These are phyloP conservation scores for Caenorhabditis brenneri DNA, from an alignment of 1,140 invertebrate species.

Conservation along the genomic window DNA sequence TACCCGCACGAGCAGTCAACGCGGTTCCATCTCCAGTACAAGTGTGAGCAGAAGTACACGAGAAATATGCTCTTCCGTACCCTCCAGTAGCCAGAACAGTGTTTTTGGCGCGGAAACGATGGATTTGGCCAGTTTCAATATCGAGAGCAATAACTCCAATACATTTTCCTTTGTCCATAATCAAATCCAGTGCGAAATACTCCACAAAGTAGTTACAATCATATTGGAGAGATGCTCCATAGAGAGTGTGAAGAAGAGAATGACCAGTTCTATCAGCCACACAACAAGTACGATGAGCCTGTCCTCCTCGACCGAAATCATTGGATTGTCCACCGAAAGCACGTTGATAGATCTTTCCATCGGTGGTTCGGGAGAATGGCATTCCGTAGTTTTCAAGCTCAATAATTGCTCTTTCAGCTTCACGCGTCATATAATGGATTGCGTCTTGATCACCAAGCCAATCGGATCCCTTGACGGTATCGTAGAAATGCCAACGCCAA, in stretches of 20 bases:
- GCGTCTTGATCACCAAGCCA: constrained; percentile 98
- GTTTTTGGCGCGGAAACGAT: constrained; percentile 82
- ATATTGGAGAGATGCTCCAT: constrained; percentile 93
- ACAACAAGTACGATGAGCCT: constrained; percentile 81
- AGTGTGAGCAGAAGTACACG: constrained; percentile 97
- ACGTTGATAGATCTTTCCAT: constrained; percentile 93
- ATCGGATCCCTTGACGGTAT: constrained; percentile 95
- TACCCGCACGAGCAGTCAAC: constrained; percentile 88
- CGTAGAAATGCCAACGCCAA: constrained; percentile 97
- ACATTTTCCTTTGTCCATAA: constrained; percentile 84
- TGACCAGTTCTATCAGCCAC: constrained; percentile 90
- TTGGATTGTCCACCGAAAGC: constrained; percentile 96
- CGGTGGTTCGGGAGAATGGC: constrained; percentile 90
- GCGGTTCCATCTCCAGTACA: constrained; percentile 89
- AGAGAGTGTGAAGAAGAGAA: constrained; percentile 93
- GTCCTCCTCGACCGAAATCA: constrained; percentile 93
- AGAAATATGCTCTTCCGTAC: constrained; percentile 92
- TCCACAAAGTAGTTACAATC: constrained; percentile 99
- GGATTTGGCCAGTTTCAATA: constrained; percentile 94
- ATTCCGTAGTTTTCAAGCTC: constrained; percentile 97
- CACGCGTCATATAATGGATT: constrained; percentile 96
- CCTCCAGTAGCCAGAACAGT: constrained; percentile 78
- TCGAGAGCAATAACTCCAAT: constrained; percentile 91
- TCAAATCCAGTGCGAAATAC: constrained; percentile 94
- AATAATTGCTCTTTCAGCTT: constrained; percentile 92